Evolutionary conservation across 2,797 vertebrate species (phyloP), one percentile per base, ranked within the genome.

Genomic region (Sylvilagus floridanus): DNA sequence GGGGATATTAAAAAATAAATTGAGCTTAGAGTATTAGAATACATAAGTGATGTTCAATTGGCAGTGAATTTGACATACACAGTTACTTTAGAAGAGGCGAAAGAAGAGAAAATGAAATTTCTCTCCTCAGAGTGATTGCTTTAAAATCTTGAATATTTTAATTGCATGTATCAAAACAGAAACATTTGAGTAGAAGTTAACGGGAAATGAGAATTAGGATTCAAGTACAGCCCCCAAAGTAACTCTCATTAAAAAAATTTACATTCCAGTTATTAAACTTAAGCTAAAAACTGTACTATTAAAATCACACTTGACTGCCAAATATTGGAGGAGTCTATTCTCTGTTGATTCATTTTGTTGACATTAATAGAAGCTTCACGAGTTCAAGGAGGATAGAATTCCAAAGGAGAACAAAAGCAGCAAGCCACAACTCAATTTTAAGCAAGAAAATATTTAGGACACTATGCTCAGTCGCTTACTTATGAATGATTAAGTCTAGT

Each of bases 111-210:
- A 95, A 94, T 79, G 84, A 93, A 78, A 63, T 93, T 71, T 93
- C 71, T 88, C n/a, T 94, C 77, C 37, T 52, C 95, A 73, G 13
- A 91, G 68, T 94, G 76, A 88, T 96, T 84, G 63, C 81, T 84
- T 97, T 95, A 95, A 94, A 97, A 94, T 89, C 93, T 92, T 92
- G 73, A 92, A 75, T 89, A 88, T 96, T 96, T 96, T 95, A 96
- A 96, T 96, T 96, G 26, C 57, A 81, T 85, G 14, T 93, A 92
- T 96, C 92, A 95, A 97, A 97, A 93, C 66, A 96, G 90, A 97
- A 97, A 95, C 30, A 84, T 87, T 91, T 84, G 72, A 92, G 68
- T 88, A 81, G 71, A 96, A 96, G 30, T 77, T 95, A 91, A 96
- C 92, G 60, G 73, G 26, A 96, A 95, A 26, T 95, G 24, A 96